Conservation (phyloP, 2,113 vertebrate species). For the Nanorana parkeri region DNA sequence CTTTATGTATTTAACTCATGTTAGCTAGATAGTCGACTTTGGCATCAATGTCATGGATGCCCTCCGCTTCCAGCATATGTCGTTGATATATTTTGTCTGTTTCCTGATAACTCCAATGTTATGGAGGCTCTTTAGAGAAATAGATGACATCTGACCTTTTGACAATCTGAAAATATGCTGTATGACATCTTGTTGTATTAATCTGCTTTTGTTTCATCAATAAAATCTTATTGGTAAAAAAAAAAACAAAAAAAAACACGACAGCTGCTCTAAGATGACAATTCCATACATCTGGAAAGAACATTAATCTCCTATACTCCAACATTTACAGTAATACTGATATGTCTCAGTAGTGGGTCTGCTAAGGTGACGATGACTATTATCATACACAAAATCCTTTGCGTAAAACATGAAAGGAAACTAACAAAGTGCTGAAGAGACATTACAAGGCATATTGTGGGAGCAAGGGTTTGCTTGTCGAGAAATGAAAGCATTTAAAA, state of each 20-base stretch:
- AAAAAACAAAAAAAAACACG: conserved; percentile 63
- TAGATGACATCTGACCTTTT: too few species aligned
- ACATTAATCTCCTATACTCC: conserved; percentile 66
- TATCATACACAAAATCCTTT: conserved; percentile 63
- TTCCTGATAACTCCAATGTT: too few species aligned
- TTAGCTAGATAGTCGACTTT: too few species aligned
- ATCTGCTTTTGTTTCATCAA: too few species aligned
- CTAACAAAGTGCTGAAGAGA: conserved; percentile 64
- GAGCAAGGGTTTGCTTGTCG: conserved; percentile 7
- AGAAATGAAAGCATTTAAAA: conserved; percentile 24
- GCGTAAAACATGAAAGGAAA: conserved; percentile 62
- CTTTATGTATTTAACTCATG: too few species aligned
- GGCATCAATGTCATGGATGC: too few species aligned
- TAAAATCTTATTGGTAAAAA: neutral
- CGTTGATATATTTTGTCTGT: too few species aligned
- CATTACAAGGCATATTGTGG: conserved; percentile 44
- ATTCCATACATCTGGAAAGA: conserved; percentile 66
- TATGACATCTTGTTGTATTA: too few species aligned
- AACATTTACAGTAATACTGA: conserved; percentile 71
- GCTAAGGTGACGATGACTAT: conserved; percentile 57
- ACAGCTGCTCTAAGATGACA: too few species aligned
- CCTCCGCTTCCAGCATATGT: too few species aligned
- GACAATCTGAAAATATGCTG: too few species aligned
- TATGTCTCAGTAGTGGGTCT: conserved; percentile 64
- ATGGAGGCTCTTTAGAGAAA: too few species aligned